Percentiles rank a stretch among this genome's conserved stretches.
These are phyloP conservation scores for Nowickia ferox DNA, from an alignment of 2,888 invertebrate genomes.

Conservation along the genomic window DNA sequence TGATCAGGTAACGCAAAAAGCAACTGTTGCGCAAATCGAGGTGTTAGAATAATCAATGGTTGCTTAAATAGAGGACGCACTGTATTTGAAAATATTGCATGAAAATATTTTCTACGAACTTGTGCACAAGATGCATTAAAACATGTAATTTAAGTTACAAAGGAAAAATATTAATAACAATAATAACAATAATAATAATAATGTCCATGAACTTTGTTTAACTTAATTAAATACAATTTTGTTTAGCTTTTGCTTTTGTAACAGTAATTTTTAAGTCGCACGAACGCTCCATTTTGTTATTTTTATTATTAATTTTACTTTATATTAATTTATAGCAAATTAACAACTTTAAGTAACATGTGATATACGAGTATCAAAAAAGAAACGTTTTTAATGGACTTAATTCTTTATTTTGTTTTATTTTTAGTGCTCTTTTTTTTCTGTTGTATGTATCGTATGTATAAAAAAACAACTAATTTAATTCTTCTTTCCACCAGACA, in stretches of 20 bases:
- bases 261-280: constrained; percentile 34
- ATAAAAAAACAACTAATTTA: constrained; percentile 26
- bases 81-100: neutral
- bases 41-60: too few species aligned
- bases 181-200: constrained; percentile 9
- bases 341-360: constrained; percentile 70
- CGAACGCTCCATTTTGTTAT: neutral
- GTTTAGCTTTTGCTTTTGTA: constrained; percentile 34
- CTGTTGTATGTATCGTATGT: neutral
- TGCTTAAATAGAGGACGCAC: neutral
- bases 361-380: constrained; percentile 37
- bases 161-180: neutral
- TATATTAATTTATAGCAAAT: constrained; percentile 67
- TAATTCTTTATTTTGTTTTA: constrained; percentile 47
- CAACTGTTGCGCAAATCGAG: too few species aligned
- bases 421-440: constrained; percentile 18
- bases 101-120: neutral
- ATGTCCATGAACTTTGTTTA: constrained; percentile 63
- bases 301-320: constrained; percentile 38
- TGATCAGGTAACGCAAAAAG: neutral
- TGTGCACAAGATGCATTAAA: neutral
- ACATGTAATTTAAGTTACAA: neutral
- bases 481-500: constrained; percentile 33
- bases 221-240: constrained; percentile 51
- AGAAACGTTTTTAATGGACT: constrained; percentile 44